Evolutionary conservation across 2,888 invertebrate genomes (phyloP), one percentile per base, ranked within the genome.

Genomic region (Pomacea canaliculata): DNA sequence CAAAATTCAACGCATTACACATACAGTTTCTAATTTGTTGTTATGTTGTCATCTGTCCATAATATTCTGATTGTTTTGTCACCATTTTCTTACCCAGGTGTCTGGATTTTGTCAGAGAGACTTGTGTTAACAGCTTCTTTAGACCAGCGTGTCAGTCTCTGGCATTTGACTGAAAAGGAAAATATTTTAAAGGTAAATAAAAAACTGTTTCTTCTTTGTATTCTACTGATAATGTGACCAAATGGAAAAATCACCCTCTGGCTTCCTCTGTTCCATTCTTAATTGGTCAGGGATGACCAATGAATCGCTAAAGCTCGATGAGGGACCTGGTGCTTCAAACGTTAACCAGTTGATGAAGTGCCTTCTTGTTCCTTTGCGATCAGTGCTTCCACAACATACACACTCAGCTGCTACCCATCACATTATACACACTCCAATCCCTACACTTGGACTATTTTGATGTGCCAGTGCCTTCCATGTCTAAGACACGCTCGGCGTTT

Each of bases 101-200:
- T 83, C 12, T 81, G 82, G 80, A 76, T 83, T 23, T 10, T 86
- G 51, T 78, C 77, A 27, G 60, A 76, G 13, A 48, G 56, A 16
- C 70, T 76, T 16, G 46, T 86, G 7, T 70, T 87, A 27, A 84
- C 86, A 19, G 82, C 79, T 5, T 87, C 88, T 1, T 83, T 87
- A 70, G 88, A 88, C 70, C 88, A 88, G 81, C 79, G 87, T 62
- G 71, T 87, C 49, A 83, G 80, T 79, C 48, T 87, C 10, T 88
- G 87, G 88, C 49, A 77, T 5, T 63, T 85, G 2, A 37, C 49
- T 19, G 8, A 62, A 48, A 59, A 63, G 51, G 37, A 27, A n/a
- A 49, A 46, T 19, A n/a, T 66, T 0, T 71, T 78, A 18, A 67
- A 81, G 77, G 81, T 81, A 63, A 23, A 63, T 2, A 2, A 63